phyloP scores from a whole-genome alignment of 2,888 invertebrate species.

The Pollenia angustigena region DNA sequence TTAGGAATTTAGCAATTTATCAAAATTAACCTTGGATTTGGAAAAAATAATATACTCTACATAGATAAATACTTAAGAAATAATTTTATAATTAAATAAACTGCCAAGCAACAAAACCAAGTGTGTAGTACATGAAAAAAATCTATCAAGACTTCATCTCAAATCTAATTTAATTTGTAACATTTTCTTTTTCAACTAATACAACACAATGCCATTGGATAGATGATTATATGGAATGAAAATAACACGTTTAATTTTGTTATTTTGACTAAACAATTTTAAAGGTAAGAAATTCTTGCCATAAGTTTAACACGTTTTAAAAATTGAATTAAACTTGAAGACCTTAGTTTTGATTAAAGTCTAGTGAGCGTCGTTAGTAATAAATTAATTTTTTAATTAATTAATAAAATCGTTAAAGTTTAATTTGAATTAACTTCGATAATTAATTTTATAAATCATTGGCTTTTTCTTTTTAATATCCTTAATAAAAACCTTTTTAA shows the following conservation, averaged over 20 bases:
- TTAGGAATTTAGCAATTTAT: conserved; percentile 45
- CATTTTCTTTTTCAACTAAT: neutral
- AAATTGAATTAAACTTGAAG: neutral
- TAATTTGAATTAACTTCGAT: no score
- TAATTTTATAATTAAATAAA: conserved; percentile 31
- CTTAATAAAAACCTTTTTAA: conserved; percentile 11
- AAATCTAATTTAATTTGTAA: conserved; percentile 24
- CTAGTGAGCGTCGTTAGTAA: no score
- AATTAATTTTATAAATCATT: neutral
- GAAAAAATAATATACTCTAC: neutral
- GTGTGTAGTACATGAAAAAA: neutral
- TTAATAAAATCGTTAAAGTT: no score
- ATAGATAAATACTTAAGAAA: neutral
- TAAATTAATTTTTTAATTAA: no score
- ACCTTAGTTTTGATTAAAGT: neutral
- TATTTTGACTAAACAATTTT: conserved; percentile 14
- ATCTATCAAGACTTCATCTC: conserved; percentile 14
- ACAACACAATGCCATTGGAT: conserved; percentile 10
- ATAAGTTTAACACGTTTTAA: neutral
- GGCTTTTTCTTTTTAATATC: neutral
- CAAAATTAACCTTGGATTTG: conserved; percentile 61
- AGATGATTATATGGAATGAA: conserved; percentile 2
- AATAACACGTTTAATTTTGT: neutral
- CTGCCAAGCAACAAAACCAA: conserved; percentile 15
- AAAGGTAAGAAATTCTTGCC: neutral